Percentiles rank a stretch among this genome's conserved stretches.
Evolutionary conservation across 2,113 vertebrate species (phyloP).

Genomic region (Gorsachius goisagi): DNA sequence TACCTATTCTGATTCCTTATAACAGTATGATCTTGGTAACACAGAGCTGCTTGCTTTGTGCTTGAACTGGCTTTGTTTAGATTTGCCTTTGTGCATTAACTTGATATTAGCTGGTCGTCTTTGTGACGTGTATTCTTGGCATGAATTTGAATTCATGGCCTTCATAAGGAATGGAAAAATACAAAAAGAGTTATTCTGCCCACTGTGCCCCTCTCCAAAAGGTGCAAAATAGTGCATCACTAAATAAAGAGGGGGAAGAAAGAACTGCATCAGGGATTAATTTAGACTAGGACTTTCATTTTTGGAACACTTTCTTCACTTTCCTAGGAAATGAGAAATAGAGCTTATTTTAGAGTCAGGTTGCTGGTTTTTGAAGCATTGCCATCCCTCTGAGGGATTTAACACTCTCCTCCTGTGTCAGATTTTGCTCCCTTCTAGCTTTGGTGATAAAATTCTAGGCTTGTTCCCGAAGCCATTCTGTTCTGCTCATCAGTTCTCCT

Average conservation of each 20-base stretch:
- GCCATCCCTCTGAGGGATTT: constrained; percentile 1
- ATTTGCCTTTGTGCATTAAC: background rate
- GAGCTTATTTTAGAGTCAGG: constrained; percentile 39
- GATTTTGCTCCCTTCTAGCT: constrained; percentile 4
- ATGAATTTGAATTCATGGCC: background rate
- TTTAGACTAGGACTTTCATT: constrained; percentile 24
- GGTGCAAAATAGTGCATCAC: background rate
- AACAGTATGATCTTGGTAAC: background rate
- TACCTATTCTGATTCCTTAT: background rate
- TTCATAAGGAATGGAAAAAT: background rate
- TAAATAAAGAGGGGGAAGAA: background rate
- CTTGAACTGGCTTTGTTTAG: background rate
- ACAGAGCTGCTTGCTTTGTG: background rate
- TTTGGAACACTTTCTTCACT: constrained; percentile 21
- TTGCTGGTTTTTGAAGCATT: constrained; percentile 27
- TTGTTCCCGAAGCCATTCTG: background rate
- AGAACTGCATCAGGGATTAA: constrained; percentile 13
- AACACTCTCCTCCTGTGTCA: background rate
- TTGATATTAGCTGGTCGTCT: background rate
- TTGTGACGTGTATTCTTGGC: background rate
- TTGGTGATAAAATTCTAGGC: background rate
- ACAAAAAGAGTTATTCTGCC: background rate
- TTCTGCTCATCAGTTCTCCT: constrained; percentile 32
- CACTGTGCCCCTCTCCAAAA: background rate
- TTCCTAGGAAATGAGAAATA: constrained; percentile 7